A percentile compares a stretch with the other conserved stretches of the same genome.
Evolutionary conservation across 1,140 invertebrate species (phyloP).

Genomic region (Chionoecetes opilio): DNA sequence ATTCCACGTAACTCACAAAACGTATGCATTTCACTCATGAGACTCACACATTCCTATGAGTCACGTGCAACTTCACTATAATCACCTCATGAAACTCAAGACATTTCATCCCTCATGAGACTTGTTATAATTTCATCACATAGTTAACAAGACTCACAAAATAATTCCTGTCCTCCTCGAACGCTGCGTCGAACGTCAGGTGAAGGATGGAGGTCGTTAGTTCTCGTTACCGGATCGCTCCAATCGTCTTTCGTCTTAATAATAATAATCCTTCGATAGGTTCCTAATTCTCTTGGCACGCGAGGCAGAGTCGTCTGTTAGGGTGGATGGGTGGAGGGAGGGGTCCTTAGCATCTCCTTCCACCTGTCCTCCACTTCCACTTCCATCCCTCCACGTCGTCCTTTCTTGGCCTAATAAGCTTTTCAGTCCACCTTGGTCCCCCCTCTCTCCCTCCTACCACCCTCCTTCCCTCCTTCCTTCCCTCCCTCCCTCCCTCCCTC

Average conservation of each 20-base stretch:
- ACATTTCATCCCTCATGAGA: background rate
- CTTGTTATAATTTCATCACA: no score
- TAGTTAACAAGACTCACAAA: no score
- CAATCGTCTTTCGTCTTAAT: constrained; percentile 8
- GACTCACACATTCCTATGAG: no score
- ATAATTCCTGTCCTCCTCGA: background rate
- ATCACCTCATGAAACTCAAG: background rate
- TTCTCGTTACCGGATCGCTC: background rate
- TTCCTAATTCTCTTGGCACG: constrained; percentile 46
- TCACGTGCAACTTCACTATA: no score
- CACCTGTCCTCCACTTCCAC: background rate
- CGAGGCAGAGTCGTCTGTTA: background rate
- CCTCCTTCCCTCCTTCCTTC: background rate
- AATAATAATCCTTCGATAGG: background rate
- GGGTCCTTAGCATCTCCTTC: background rate
- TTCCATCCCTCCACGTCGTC: background rate
- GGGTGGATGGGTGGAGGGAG: background rate
- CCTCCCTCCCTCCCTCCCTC: background rate
- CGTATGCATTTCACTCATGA: no score
- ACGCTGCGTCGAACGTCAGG: background rate
- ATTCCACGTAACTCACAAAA: no score
- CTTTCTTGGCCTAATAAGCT: no score
- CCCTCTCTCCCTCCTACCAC: no score
- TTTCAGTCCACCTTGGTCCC: no score
- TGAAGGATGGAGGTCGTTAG: background rate